Percentiles rank a stretch among this genome's conserved stretches.
Conservation (phyloP, 2,113 vertebrate genomes). For the Sander vitreus region DNA sequence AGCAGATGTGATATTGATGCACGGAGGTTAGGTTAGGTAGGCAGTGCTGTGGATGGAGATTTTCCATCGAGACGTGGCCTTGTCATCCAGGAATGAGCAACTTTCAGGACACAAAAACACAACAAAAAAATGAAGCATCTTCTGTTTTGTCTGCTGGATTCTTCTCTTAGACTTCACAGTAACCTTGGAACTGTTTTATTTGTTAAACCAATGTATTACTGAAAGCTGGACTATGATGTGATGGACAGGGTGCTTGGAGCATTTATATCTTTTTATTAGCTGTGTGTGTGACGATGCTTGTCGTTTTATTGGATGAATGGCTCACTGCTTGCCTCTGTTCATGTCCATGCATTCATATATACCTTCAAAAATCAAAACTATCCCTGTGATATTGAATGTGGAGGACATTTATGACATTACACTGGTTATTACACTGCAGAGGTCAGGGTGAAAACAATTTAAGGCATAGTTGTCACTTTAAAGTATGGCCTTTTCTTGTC, state of each 20-base stretch:
- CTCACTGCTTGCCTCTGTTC: background rate
- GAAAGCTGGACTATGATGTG: background rate
- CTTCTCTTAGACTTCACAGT: background rate
- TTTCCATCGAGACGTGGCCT: background rate
- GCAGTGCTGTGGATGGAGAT: background rate
- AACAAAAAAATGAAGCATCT: background rate
- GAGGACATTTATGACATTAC: background rate
- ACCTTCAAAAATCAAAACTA: background rate
- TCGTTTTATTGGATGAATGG: background rate
- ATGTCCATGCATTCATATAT: slow-evolving; percentile 1
- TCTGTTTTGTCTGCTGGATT: background rate
- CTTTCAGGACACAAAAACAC: background rate
- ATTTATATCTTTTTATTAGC: background rate
- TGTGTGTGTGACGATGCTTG: background rate
- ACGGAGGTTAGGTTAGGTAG: background rate
- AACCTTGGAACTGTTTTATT: background rate
- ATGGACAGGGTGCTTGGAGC: background rate
- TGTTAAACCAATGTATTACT: background rate
- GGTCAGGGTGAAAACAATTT: background rate
- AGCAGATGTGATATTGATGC: background rate
- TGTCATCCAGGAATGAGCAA: background rate
- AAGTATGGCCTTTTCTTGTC: background rate
- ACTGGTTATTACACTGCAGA: slow-evolving; percentile 4
- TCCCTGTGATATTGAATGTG: background rate
- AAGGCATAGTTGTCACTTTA: background rate